A percentile compares a stretch with the other conserved stretches of the same genome.
These are phyloP conservation scores for Xylota sylvarum DNA, from an alignment of 2,888 invertebrate species.

Conservation along the genomic window DNA sequence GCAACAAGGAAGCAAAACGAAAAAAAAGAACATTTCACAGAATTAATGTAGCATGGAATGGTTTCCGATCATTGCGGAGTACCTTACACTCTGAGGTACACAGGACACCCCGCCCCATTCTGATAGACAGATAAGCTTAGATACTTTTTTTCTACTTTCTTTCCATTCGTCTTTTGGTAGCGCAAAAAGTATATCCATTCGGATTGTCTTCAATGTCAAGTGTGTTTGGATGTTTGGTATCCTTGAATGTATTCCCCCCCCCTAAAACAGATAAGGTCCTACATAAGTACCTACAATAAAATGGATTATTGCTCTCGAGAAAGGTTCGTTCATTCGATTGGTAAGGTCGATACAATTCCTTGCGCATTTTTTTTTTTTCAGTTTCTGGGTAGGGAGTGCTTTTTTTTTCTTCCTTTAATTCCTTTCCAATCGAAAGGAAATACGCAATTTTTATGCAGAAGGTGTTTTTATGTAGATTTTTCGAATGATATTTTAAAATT, in stretches of 20 bases:
- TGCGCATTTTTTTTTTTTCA: background rate
- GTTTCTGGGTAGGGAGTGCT: background rate
- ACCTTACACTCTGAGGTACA: slow-evolving; percentile 16
- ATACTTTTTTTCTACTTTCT: slow-evolving; percentile 5
- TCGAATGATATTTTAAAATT: slow-evolving; percentile 44
- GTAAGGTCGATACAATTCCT: background rate
- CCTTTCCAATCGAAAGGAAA: slow-evolving; percentile 43
- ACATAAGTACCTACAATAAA: slow-evolving; percentile 54
- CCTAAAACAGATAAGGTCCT: slow-evolving; percentile 46
- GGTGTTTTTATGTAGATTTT: slow-evolving; percentile 67
- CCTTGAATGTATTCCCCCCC: slow-evolving; percentile 4
- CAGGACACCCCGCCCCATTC: background rate
- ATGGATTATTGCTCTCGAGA: slow-evolving; percentile 55
- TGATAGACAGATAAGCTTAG: slow-evolving; percentile 48
- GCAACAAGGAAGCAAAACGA: slow-evolving; percentile 6
- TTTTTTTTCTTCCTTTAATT: slow-evolving; percentile 39
- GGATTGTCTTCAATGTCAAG: slow-evolving; percentile 58
- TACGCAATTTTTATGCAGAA: slow-evolving; percentile 59
- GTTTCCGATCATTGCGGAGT: slow-evolving; percentile 64
- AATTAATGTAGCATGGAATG: slow-evolving; percentile 71
- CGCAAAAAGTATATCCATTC: slow-evolving; percentile 10
- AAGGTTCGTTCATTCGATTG: slow-evolving; percentile 33
- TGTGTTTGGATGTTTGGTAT: slow-evolving; percentile 29
- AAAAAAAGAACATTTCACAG: slow-evolving; percentile 46
- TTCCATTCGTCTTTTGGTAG: background rate